A percentile compares a stretch with the other conserved stretches of the same genome.
Evolutionary conservation across 2,888 invertebrate species (phyloP).

Genomic region (Plutella xylostella): DNA sequence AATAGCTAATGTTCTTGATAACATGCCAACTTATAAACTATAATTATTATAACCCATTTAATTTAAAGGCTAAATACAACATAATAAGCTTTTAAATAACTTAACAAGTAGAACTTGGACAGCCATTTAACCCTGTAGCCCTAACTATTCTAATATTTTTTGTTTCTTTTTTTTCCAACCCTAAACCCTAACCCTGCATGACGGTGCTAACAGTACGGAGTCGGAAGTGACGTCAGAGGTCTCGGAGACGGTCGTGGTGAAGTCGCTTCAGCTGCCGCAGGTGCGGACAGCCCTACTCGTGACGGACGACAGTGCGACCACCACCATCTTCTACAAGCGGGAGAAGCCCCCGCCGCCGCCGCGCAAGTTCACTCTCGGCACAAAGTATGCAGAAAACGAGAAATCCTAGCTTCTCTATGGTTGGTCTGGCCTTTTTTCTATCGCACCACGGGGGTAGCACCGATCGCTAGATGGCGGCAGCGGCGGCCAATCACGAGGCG

Average conservation of each 20-base stretch:
- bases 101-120: no score
- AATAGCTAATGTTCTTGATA: neutral
- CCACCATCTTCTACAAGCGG: conserved; percentile 27
- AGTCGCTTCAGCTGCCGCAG: conserved; percentile 44
- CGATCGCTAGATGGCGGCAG: no score
- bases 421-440: conserved; percentile 31
- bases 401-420: conserved; percentile 28
- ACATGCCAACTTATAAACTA: neutral
- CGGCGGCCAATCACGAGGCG: no score
- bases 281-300: conserved; percentile 46
- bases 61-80: no score
- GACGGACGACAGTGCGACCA: conserved; percentile 21
- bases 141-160: neutral
- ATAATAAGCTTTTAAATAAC: no score
- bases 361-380: conserved; percentile 40
- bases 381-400: conserved; percentile 43
- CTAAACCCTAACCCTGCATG: conserved; percentile 36
- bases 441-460: conserved; percentile 5
- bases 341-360: conserved; percentile 53
- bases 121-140: no score
- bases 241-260: conserved; percentile 47
- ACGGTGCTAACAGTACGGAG: conserved; percentile 41
- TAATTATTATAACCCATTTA: no score
- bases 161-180: conserved; percentile 9
- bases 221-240: conserved; percentile 39